Percentiles rank a stretch among this genome's conserved stretches.
Evolutionary conservation across 2,113 vertebrate species (phyloP).

Genomic region (Pogona vitticeps): DNA sequence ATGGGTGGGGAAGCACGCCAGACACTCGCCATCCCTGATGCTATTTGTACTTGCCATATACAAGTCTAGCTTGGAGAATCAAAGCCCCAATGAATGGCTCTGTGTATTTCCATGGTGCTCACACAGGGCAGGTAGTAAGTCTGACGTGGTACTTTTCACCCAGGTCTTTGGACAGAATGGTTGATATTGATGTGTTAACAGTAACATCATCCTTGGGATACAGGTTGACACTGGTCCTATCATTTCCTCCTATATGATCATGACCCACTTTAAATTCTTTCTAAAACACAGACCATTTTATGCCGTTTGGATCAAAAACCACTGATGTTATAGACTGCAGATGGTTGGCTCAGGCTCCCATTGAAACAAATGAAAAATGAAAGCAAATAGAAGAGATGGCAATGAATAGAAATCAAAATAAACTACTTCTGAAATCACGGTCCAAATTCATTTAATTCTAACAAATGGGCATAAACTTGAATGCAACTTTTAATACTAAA

Average conservation of each 20-base stretch:
- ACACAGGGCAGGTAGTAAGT: not conserved
- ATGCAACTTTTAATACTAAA: not conserved
- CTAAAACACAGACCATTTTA: not conserved
- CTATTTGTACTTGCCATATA: not conserved
- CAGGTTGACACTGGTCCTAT: not conserved
- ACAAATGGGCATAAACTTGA: not conserved
- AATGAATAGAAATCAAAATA: not conserved
- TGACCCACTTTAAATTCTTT: not conserved
- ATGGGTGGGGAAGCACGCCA: too few species aligned
- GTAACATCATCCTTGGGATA: too few species aligned
- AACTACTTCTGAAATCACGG: not conserved
- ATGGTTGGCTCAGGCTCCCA: not conserved
- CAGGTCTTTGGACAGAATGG: too few species aligned
- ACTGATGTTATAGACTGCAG: not conserved
- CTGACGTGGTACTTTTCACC: not conserved
- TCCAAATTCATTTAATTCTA: not conserved
- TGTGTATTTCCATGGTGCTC: not conserved
- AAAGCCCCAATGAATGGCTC: not conserved
- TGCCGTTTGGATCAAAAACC: not conserved
- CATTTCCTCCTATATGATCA: not conserved
- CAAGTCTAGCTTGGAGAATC: not conserved
- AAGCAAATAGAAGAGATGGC: not conserved
- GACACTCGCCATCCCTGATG: too few species aligned
- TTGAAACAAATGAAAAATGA: not conserved
- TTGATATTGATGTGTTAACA: too few species aligned